Conservation (phyloP, 2,888 invertebrate species). For the Macrophya annulata region DNA sequence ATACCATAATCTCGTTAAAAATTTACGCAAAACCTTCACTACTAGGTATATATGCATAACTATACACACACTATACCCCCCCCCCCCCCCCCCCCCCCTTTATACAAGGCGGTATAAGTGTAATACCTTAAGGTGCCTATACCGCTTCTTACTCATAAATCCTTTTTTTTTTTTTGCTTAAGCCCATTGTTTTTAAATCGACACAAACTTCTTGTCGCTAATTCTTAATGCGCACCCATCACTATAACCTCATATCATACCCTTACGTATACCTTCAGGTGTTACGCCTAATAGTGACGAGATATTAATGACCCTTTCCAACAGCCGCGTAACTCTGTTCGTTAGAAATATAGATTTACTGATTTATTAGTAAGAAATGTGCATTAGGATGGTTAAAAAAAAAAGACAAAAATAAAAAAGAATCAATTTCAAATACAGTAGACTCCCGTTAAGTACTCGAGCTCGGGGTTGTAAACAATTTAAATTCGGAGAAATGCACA, state of each 20-base stretch:
- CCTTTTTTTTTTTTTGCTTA: not conserved
- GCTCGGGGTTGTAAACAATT: too few species aligned
- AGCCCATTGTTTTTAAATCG: constrained; percentile 2
- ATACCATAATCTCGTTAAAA: constrained; percentile 1
- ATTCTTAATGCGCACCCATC: not conserved
- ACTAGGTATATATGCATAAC: not conserved
- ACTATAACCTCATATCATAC: not conserved
- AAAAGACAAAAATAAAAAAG: too few species aligned
- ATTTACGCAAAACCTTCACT: not conserved
- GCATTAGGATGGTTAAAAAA: too few species aligned
- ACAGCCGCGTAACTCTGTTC: not conserved
- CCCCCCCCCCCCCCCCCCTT: too few species aligned
- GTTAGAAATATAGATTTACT: not conserved
- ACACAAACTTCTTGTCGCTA: constrained; percentile 5
- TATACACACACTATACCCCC: not conserved
- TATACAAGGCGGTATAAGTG: too few species aligned
- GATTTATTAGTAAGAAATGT: too few species aligned
- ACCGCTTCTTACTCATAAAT: not conserved
- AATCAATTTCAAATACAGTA: too few species aligned
- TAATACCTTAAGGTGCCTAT: not conserved
- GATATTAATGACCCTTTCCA: constrained; percentile 65
- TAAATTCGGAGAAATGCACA: too few species aligned
- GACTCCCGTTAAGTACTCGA: too few species aligned
- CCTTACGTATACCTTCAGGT: not conserved
- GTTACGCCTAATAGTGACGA: constrained; percentile 64